phyloP scores from a whole-genome alignment of 2,888 invertebrate genomes.

The Zeuzera pyrina region DNA sequence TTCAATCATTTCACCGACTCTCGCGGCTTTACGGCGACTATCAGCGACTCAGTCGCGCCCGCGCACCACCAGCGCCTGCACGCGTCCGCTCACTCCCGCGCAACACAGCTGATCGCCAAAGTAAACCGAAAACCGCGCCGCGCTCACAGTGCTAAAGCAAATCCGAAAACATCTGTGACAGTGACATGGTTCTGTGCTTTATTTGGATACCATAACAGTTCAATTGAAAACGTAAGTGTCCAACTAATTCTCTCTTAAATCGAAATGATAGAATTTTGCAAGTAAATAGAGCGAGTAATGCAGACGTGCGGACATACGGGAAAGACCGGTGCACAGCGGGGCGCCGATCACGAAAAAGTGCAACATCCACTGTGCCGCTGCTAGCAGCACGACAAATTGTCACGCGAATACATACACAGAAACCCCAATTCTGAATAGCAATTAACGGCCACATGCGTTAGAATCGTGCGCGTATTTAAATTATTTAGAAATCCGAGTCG shows the following conservation, averaged over 20 bases:
- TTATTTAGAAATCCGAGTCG: slow-evolving; percentile 68
- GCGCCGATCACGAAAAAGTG: no score
- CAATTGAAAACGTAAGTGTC: slow-evolving; percentile 50
- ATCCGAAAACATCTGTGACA: slow-evolving; percentile 47
- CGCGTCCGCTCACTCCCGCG: slow-evolving; percentile 11
- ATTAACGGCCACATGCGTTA: slow-evolving; percentile 49
- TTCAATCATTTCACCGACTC: slow-evolving; percentile 6
- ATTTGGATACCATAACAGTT: slow-evolving; percentile 57
- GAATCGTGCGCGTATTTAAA: slow-evolving; percentile 66
- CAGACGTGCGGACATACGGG: no score
- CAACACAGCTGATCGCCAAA: slow-evolving; percentile 20
- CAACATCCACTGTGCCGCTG: no score
- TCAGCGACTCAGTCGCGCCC: slow-evolving; percentile 31
- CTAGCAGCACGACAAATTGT: slow-evolving; percentile 16
- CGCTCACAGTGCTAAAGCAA: slow-evolving; percentile 16
- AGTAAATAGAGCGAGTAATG: no score
- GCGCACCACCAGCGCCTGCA: slow-evolving; percentile 32
- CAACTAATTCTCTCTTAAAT: no score
- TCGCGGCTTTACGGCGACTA: slow-evolving; percentile 1
- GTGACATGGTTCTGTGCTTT: slow-evolving; percentile 67
- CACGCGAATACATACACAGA: slow-evolving; percentile 41
- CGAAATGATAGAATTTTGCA: no score
- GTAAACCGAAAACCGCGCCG: slow-evolving; percentile 17
- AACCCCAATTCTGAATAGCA: slow-evolving; percentile 50
- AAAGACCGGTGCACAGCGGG: no score